Evolutionary conservation across 2,888 invertebrate species (phyloP).

Genomic region (Macaria liturata): DNA sequence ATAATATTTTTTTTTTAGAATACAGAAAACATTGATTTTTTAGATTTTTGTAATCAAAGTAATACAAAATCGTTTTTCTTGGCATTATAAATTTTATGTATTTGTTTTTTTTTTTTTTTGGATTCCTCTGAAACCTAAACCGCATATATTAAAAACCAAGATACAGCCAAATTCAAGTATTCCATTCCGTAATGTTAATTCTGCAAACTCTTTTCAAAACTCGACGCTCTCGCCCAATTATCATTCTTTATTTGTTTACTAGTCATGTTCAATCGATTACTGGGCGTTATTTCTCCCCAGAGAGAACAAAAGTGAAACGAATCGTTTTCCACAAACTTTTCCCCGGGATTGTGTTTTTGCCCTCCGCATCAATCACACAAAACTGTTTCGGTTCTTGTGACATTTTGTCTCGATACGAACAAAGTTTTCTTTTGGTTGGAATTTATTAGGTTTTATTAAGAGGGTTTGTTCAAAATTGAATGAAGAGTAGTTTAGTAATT

Average conservation of each 20-base stretch:
- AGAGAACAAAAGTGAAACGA: conserved; percentile 41
- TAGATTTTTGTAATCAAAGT: too few relatives aligned
- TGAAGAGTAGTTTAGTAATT: too few relatives aligned
- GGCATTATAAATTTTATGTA: too few relatives aligned
- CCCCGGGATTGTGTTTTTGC: conserved; percentile 26
- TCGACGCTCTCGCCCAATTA: conserved; percentile 11
- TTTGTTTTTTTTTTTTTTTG: too few relatives aligned
- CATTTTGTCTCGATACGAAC: conserved; percentile 19
- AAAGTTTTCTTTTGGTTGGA: conserved; percentile 15
- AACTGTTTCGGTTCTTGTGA: conserved; percentile 24
- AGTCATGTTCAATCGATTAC: conserved; percentile 39
- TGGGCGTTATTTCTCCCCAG: conserved; percentile 31
- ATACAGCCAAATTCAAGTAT: too few relatives aligned
- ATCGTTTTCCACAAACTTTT: conserved; percentile 31
- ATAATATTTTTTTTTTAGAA: too few relatives aligned
- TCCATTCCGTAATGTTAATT: too few relatives aligned
- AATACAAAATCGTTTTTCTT: too few relatives aligned
- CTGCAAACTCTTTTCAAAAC: not conserved
- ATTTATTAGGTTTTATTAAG: conserved; percentile 12
- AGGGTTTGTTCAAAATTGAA: not conserved
- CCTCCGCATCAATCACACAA: conserved; percentile 21
- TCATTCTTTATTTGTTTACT: conserved; percentile 23
- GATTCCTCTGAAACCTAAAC: too few relatives aligned
- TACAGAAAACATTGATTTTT: too few relatives aligned
- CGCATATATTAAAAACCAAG: not conserved